Evolutionary conservation across 2,888 invertebrate genomes (phyloP), one percentile per base, ranked within the genome.

Genomic region (Bruchidius siliquastri): DNA sequence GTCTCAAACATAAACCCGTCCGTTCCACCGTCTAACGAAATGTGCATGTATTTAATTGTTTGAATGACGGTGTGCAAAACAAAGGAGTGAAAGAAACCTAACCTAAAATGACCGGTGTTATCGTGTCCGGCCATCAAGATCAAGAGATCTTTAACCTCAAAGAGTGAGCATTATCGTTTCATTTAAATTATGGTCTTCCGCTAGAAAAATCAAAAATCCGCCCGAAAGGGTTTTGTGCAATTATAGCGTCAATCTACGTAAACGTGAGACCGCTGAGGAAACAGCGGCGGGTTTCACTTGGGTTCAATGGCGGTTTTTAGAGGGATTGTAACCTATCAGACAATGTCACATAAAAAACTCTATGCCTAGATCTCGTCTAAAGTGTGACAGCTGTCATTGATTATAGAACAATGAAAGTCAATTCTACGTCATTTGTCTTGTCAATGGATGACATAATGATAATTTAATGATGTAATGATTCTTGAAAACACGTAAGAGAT

Each of bases 121-220:
- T 49, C 49, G 49, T 49, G 49, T 49, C 49, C 49, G 49, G 13
- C 49, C 49, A 49, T 49, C 49, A 49, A 49, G 49, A 49, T 49
- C 49, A 18, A 49, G 49, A 18, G 49, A 49, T 49, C 49, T 49
- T 49, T 49, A 49, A 49, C 49, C 49, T 49, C 10, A 49, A 69
- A 69, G 22, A 70, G 26, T 26, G 70, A 26, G 68, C 21, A 83
- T 83, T 82, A 83, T 80, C 83, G 77, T 82, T 81, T 83, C 81
- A 80, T 75, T 81, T 82, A 84, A 84, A 84, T 84, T 84, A 83
- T 81, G 82, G 82, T 82, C 82, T 84, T 83, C 83, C 83, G 82
- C 80, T 80, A 81, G 80, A 82, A 81, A 82, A 82, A 82, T 81
- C 77, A 81, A 81, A 80, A 82, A 81, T 80, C 78, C 77, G 75